phyloP scores from a whole-genome alignment of 1,140 invertebrate species.

The Papilio polyxenes region DNA sequence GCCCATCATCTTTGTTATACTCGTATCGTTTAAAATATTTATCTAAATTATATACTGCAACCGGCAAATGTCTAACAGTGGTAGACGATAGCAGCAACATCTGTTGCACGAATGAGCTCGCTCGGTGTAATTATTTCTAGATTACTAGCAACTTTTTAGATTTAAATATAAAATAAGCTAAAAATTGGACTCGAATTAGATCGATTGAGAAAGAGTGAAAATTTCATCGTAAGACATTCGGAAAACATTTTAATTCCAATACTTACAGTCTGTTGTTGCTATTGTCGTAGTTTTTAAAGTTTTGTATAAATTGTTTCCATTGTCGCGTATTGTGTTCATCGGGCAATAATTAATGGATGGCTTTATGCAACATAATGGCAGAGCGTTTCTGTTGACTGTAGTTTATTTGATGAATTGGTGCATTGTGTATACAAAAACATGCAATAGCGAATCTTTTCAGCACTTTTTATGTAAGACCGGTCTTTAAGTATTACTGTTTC shows the following conservation, averaged over 20 bases:
- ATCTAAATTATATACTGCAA: no score
- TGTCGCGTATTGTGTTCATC: constrained; percentile 19
- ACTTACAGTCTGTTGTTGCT: not conserved
- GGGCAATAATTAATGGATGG: constrained; percentile 17
- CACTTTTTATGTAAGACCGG: not conserved
- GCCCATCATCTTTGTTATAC: no score
- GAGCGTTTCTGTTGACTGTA: constrained; percentile 19
- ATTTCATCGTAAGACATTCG: not conserved
- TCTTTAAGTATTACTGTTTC: not conserved
- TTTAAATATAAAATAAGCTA: not conserved
- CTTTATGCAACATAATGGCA: constrained; percentile 27
- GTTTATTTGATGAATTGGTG: constrained; percentile 10
- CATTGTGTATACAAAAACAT: not conserved
- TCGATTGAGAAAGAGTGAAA: no score
- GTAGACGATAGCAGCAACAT: no score
- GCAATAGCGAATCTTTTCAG: not conserved
- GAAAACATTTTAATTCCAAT: not conserved
- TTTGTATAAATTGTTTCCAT: not conserved
- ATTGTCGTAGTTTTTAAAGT: not conserved
- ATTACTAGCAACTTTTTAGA: no score
- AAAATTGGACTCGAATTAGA: no score
- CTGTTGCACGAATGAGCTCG: no score
- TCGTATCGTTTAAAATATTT: no score
- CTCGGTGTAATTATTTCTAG: no score
- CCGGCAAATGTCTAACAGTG: not conserved